These are phyloP conservation scores for Eristalis pertinax DNA, from an alignment of 2,888 invertebrate species.

Conservation along the genomic window DNA sequence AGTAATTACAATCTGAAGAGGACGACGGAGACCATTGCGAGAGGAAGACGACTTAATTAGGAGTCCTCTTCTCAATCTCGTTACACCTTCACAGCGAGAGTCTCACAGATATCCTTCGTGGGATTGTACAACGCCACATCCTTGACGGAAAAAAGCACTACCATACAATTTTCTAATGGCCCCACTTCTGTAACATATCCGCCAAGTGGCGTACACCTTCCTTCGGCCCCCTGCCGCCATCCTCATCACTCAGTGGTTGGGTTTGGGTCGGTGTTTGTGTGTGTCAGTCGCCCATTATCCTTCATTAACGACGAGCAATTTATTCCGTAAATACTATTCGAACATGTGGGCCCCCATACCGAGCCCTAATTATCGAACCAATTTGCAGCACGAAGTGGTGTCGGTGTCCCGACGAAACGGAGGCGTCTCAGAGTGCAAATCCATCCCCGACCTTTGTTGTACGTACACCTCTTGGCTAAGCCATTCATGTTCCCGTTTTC, in stretches of 20 bases:
- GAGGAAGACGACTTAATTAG: background rate
- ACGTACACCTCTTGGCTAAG: background rate
- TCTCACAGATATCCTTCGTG: background rate
- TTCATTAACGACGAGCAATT: constrained; percentile 6
- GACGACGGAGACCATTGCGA: background rate
- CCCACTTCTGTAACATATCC: too few relatives aligned
- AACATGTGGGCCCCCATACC: background rate
- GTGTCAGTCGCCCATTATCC: background rate
- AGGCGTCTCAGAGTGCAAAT: constrained; percentile 23
- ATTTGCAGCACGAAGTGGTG: constrained; percentile 42
- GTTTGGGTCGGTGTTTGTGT: background rate
- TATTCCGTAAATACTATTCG: constrained; percentile 6
- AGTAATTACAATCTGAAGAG: background rate
- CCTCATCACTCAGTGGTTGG: background rate
- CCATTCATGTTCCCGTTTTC: background rate
- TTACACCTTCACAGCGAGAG: background rate
- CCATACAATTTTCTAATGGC: background rate
- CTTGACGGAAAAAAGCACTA: background rate
- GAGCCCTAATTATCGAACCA: constrained; percentile 34
- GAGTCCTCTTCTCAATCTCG: background rate
- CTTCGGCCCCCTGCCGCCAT: background rate
- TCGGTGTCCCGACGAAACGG: background rate
- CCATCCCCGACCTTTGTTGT: constrained; percentile 3
- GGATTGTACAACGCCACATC: too few relatives aligned
- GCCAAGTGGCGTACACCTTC: background rate